Conservation (phyloP, 2,888 invertebrate species). For the Griposia aprilina region DNA sequence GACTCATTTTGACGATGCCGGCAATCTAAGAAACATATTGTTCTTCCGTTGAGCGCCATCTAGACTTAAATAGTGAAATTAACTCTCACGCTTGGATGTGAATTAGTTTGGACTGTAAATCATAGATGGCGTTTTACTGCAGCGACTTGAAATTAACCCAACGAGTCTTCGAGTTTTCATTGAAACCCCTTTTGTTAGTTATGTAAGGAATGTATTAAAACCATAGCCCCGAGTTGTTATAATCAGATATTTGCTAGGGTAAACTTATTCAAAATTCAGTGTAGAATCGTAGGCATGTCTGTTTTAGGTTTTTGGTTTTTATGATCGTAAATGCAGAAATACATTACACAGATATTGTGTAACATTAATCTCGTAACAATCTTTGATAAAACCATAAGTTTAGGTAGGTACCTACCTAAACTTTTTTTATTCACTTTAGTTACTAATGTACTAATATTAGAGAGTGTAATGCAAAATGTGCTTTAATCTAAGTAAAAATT, state of each 20-base stretch:
- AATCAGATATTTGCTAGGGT: neutral
- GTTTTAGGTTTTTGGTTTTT: neutral
- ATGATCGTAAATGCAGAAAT: neutral
- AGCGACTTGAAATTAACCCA: neutral
- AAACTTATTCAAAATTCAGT: neutral
- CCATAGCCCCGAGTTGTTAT: neutral
- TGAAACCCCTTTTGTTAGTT: neutral
- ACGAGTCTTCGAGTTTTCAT: no score
- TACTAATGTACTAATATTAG: neutral
- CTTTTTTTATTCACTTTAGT: neutral
- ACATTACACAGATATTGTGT: neutral
- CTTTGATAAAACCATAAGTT: neutral
- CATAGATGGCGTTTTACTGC: constrained; percentile 42
- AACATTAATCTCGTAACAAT: neutral
- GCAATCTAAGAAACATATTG: neutral
- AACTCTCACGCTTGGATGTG: neutral
- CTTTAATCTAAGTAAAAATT: neutral
- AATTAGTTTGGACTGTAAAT: neutral
- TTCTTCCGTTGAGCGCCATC: constrained; percentile 27
- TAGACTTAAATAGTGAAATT: neutral
- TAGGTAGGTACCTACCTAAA: neutral
- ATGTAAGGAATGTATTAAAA: neutral
- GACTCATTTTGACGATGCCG: neutral
- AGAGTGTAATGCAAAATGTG: no score
- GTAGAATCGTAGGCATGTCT: neutral